Base-by-base conservation (phyloP, 2,888 invertebrate genomes). In the Chesias legatella region DNA sequence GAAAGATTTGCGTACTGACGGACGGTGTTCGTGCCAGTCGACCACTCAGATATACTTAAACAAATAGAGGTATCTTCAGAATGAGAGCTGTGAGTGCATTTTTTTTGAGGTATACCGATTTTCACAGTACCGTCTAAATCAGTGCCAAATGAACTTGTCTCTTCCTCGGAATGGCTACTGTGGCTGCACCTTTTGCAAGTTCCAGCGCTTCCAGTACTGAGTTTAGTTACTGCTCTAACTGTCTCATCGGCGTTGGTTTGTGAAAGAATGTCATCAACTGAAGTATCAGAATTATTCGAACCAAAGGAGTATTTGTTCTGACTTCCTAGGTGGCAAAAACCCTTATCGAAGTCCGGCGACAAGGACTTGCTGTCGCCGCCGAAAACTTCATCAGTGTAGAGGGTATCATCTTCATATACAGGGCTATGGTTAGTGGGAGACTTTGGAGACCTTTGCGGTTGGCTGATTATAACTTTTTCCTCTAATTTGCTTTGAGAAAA, bases 21-120 rank as follows among this genome's bases (percentile, higher is more conserved):
- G 0, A 95, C 95, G 0, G 95, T 95, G 55, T 94, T 95, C 0
- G 95, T 95, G 34, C 95, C 95, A 23, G 95, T 95, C 0, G 95
- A 95, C 95, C 95, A 95, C 64, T 96, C 95, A 1, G 95, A 95
- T 62, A 95, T 92, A 63, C 95, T 95, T 20, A 95, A 80, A 9
- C 95, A 95, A 69, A 95, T 93, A 0, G 95, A 95, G 0, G 95
- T 95, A 61, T 95, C 95, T 75, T 95, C 95, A 4, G 95, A 95
- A 76, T 95, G 94, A 0, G 94, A 93, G 59, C 94, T 93, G 55
- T 95, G 94, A 0, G 94, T 95, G 63, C 94, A 94, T 68, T 94
- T 95, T 62, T 94, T 94, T 46, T 92, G 94, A 57, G 94, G 94
- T 10, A 94, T 71, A 1, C 93, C 95, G 63, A 94, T 92, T 70